Evolutionary conservation across 1,140 invertebrate genomes (phyloP).

Genomic region (Aricia agestis): DNA sequence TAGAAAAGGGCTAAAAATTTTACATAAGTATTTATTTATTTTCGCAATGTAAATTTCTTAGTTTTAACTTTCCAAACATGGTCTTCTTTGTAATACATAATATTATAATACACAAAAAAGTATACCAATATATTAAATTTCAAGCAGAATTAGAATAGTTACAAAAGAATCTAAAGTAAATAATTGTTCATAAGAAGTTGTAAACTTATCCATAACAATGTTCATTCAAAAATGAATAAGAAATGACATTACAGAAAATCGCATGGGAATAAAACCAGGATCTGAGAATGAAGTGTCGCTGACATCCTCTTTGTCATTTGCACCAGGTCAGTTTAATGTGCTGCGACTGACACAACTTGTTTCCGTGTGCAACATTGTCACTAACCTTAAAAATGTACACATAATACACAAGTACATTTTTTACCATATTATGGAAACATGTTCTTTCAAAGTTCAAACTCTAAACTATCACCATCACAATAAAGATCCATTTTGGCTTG

Average conservation of each 20-base stretch:
- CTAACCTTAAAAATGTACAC: constrained; percentile 55
- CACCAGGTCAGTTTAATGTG: constrained; percentile 85
- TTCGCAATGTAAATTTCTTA: no score
- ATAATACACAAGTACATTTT: constrained; percentile 25
- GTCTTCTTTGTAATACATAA: no score
- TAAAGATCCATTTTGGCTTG: constrained; percentile 10
- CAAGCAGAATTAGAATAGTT: no score
- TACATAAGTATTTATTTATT: no score
- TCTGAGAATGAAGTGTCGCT: constrained; percentile 85
- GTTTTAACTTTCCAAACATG: no score
- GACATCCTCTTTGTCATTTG: constrained; percentile 80
- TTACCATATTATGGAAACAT: neutral
- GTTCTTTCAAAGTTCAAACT: no score
- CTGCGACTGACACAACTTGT: constrained; percentile 61
- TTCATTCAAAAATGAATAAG: constrained; percentile 14
- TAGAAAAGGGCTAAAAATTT: no score
- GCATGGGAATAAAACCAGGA: constrained; percentile 84
- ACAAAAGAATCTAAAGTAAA: no score
- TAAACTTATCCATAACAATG: neutral
- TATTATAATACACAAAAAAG: no score
- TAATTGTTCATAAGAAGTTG: neutral
- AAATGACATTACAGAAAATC: constrained; percentile 78
- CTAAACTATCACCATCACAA: neutral
- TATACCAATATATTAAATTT: no score
- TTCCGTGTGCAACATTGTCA: constrained; percentile 72